Conservation (phyloP, 2,888 invertebrate genomes). For the Meganola albula region DNA sequence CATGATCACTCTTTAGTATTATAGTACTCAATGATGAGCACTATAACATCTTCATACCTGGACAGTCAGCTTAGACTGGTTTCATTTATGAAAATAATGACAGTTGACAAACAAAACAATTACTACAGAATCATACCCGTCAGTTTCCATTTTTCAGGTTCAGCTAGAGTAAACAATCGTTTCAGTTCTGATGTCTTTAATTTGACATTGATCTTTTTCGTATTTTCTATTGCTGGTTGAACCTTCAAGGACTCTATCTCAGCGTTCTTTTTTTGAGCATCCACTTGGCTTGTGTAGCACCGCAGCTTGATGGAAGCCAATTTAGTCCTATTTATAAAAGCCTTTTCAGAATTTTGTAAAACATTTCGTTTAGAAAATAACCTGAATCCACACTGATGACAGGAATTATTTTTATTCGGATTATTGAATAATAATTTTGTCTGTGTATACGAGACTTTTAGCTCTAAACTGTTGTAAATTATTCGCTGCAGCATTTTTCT, state of each 20-base stretch:
- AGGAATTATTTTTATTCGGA: constrained; percentile 40
- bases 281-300: constrained; percentile 58
- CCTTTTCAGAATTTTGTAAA: constrained; percentile 55
- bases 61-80: too few relatives aligned
- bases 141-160: constrained; percentile 81
- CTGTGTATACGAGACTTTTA: constrained; percentile 50
- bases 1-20: too few relatives aligned
- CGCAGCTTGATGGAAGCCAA: constrained; percentile 45
- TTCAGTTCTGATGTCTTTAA: constrained; percentile 75
- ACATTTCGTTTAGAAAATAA: constrained; percentile 53
- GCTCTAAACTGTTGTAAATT: constrained; percentile 49
- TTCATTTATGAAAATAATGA: too few relatives aligned
- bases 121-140: constrained; percentile 50
- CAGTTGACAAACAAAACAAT: too few relatives aligned
- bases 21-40: too few relatives aligned
- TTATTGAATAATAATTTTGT: constrained; percentile 44
- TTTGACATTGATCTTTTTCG: constrained; percentile 64
- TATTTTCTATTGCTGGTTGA: constrained; percentile 39
- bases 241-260: constrained; percentile 41
- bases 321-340: constrained; percentile 40
- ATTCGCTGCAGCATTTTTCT: constrained; percentile 59
- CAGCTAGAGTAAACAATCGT: constrained; percentile 77
- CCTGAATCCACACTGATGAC: constrained; percentile 60
- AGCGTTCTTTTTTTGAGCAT: constrained; percentile 52
- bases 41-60: too few relatives aligned